Conservation (phyloP, 1,140 invertebrate species). For the Drosophila aff. region DNA sequence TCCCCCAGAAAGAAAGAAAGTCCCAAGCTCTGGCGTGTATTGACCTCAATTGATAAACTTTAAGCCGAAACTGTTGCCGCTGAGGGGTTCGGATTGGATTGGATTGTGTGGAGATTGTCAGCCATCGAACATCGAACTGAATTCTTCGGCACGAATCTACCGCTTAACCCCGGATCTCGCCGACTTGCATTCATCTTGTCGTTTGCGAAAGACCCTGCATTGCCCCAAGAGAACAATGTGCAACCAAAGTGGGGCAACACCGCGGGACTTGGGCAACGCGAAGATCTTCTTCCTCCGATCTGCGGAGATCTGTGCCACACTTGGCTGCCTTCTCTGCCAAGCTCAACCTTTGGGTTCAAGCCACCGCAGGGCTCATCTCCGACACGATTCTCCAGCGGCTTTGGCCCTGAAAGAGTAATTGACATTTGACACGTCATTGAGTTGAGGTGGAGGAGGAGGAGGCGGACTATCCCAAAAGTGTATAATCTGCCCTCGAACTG, state of each 20-base stretch:
- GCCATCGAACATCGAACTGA: slow-evolving; percentile 25
- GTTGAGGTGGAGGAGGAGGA: slow-evolving; percentile 3
- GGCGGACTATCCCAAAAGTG: slow-evolving; percentile 25
- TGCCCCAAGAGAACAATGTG: slow-evolving; percentile 65
- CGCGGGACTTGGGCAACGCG: slow-evolving; percentile 49
- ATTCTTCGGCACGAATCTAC: slow-evolving; percentile 27
- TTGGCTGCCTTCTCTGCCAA: slow-evolving; percentile 54
- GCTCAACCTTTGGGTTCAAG: slow-evolving; percentile 42
- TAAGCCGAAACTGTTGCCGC: slow-evolving; percentile 37
- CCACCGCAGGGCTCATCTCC: slow-evolving; percentile 39
- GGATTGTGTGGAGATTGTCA: slow-evolving; percentile 31
- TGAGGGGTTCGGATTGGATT: slow-evolving; percentile 3
- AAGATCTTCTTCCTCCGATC: slow-evolving; percentile 50
- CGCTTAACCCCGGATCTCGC: slow-evolving; percentile 46
- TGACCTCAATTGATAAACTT: slow-evolving; percentile 64
- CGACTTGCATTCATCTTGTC: slow-evolving; percentile 42
- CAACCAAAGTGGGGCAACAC: slow-evolving; percentile 64
- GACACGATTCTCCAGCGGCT: slow-evolving; percentile 47
- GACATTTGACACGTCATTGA: slow-evolving; percentile 64
- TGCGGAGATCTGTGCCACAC: slow-evolving; percentile 46
- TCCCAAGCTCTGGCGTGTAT: slow-evolving; percentile 32
- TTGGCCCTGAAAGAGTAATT: slow-evolving; percentile 57
- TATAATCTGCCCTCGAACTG: slow-evolving; percentile 48
- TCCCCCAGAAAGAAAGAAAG: slow-evolving; percentile 61
- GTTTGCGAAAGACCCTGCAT: slow-evolving; percentile 43